Evolutionary conservation across 2,113 vertebrate species (phyloP).

Genomic region (Chiloscyllium plagiosum): DNA sequence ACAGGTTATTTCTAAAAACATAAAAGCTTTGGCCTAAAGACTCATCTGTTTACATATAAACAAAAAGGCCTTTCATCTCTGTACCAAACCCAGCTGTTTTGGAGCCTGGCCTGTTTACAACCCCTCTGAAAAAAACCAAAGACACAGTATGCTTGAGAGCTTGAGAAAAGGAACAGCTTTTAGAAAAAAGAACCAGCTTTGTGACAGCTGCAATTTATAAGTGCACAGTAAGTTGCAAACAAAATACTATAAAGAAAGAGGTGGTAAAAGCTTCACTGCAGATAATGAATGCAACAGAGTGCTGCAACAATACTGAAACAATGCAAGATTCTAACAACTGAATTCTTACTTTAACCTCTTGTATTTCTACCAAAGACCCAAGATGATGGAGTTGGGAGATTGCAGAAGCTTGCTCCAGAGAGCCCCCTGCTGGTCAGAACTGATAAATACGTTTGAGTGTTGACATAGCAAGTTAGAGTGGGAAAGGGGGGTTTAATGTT

Average conservation of each 20-base stretch:
- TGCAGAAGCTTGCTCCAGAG: conserved; percentile 1
- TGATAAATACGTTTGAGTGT: background rate
- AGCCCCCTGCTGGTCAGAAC: background rate
- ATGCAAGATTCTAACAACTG: background rate
- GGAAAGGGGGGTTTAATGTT: background rate
- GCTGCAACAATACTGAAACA: background rate
- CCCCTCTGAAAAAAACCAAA: too few species aligned
- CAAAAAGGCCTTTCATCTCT: too few species aligned
- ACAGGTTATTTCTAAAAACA: too few species aligned
- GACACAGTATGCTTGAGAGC: too few species aligned
- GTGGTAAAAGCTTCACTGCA: background rate
- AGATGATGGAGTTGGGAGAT: background rate
- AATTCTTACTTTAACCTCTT: background rate
- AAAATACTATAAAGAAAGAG: background rate
- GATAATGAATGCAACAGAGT: background rate
- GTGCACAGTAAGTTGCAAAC: background rate
- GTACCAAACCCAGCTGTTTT: too few species aligned
- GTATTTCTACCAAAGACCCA: background rate
- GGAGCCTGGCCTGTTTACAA: too few species aligned
- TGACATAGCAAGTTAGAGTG: background rate
- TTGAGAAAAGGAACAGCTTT: too few species aligned
- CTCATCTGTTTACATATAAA: too few species aligned
- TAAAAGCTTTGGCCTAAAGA: too few species aligned
- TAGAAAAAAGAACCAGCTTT: too few species aligned
- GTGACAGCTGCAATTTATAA: too few species aligned